Evolutionary conservation across 2,888 invertebrate genomes (phyloP).

Genomic region (Notodonta ziczac): DNA sequence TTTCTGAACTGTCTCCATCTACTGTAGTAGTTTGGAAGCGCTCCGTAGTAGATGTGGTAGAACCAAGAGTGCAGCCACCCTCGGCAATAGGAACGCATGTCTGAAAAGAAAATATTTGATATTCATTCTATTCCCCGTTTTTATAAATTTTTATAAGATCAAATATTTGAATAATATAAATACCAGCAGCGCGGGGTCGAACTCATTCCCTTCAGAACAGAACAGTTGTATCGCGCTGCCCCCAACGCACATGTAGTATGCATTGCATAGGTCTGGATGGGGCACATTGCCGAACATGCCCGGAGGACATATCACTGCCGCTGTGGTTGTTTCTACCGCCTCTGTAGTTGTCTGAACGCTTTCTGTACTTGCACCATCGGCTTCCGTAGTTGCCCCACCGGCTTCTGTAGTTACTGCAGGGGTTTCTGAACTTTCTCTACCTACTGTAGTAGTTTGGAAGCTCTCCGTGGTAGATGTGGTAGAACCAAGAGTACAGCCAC

Average conservation of each 20-base stretch:
- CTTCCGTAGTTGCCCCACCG: conserved; percentile 9
- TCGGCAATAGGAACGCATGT: conserved; percentile 39
- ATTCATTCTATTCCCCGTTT: not conserved
- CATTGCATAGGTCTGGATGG: conserved; percentile 35
- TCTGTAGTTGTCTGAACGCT: conserved; percentile 9
- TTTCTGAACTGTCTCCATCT: not conserved
- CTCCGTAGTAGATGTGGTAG: conserved; percentile 7
- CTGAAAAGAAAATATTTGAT: conserved; percentile 23
- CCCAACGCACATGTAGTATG: conserved; percentile 37
- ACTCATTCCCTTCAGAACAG: conserved; percentile 40
- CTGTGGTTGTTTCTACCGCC: conserved; percentile 8
- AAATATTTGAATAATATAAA: conserved; percentile 5
- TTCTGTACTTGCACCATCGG: not conserved
- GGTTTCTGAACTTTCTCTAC: not conserved
- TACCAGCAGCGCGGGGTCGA: conserved; percentile 33
- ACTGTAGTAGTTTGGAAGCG: conserved; percentile 3
- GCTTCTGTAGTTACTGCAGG: conserved; percentile 1
- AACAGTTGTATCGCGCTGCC: conserved; percentile 19
- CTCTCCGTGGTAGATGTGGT: not conserved
- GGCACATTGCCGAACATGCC: conserved; percentile 36
- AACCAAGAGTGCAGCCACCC: conserved; percentile 44
- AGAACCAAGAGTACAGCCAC: not conserved
- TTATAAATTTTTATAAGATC: no score
- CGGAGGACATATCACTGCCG: conserved; percentile 16
- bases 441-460: not conserved